Percentiles rank a stretch among this genome's conserved stretches.
These are phyloP conservation scores for Muscicapa striata DNA, from an alignment of 2,797 vertebrate species.

Conservation along the genomic window DNA sequence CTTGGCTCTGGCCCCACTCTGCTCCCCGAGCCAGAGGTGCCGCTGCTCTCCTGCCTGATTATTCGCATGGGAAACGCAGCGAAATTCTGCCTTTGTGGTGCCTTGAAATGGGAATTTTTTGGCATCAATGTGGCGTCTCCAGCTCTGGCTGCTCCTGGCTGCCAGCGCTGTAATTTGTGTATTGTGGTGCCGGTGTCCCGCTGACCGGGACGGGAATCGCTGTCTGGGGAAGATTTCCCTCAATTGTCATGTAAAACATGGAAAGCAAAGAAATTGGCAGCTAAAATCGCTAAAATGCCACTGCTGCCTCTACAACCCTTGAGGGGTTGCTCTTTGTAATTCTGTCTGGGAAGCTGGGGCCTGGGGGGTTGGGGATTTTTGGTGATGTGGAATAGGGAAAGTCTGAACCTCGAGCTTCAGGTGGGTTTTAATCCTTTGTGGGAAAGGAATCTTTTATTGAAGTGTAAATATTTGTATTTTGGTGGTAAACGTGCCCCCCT, in stretches of 20 bases:
- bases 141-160: not conserved
- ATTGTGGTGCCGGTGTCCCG: not conserved
- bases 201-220: not conserved
- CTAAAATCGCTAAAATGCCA: not conserved
- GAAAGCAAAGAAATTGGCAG: not conserved
- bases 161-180: not conserved
- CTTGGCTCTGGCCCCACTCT: not conserved
- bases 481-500: rapidly evolving
- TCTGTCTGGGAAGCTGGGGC: not conserved
- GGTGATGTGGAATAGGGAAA: not conserved
- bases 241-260: not conserved
- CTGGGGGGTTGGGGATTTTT: not conserved
- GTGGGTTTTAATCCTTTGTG: not conserved
- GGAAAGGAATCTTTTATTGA: not conserved
- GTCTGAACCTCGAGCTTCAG: not conserved
- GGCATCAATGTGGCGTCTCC: not conserved
- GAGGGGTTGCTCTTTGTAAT: not conserved
- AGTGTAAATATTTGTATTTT: not conserved
- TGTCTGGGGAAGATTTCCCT: not conserved
- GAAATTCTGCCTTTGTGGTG: not conserved
- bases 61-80: not conserved
- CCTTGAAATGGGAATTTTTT: not conserved
- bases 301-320: not conserved
- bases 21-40: not conserved
- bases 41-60: not conserved